Base-by-base conservation (phyloP, 1,140 invertebrate genomes). In the Drosophila repleta region DNA sequence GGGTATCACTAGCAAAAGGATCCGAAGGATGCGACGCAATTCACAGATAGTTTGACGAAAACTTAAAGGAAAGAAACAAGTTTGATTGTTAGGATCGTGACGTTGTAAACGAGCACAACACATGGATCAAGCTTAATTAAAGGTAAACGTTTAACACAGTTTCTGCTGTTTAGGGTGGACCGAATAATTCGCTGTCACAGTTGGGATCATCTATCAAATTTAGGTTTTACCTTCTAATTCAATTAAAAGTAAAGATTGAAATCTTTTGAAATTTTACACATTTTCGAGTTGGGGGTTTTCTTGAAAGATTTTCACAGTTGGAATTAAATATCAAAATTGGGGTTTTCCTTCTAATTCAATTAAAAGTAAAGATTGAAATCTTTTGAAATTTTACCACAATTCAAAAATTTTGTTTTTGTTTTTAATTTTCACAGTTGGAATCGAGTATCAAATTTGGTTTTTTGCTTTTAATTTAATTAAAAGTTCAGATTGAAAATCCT, bases 21-120 rank as follows among this genome's bases (percentile, higher is more conserved):
- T 49, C 17, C 15, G 8, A 15, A 24, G 48, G 39, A 20, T 20
- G n/a, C 43, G 24, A 53, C 66, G 56, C 66, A 53, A 63, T 49
- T 85, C 82, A 85, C 82, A 85, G 82, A 85, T 61, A 79, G 63
- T 85, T 85, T 85, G 82, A 85, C 82, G 82, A 85, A 87, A 87
- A 78, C 78, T 87, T 75, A 85, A 3, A 20, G 41, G 43, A 24
- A 35, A 11, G 7, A 53, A 63, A 45, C 13, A 26, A 13, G 46
- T 24, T 65, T 67, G 52, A 48, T 48, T 64, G 39, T 68, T 41
- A 57, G 17, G 48, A 65, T 75, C 74, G 65, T 10, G 8, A 46
- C 69, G 69, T 67, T 68, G 20, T 21, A n/a, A 67, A 66, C 63
- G 55, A 0, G 45, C 39, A 43, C 32, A 35, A 55, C 46, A 29